A percentile compares a stretch with the other conserved stretches of the same genome.
Evolutionary conservation across 2,797 vertebrate species (phyloP).

Genomic region (Pelobates cultripes): DNA sequence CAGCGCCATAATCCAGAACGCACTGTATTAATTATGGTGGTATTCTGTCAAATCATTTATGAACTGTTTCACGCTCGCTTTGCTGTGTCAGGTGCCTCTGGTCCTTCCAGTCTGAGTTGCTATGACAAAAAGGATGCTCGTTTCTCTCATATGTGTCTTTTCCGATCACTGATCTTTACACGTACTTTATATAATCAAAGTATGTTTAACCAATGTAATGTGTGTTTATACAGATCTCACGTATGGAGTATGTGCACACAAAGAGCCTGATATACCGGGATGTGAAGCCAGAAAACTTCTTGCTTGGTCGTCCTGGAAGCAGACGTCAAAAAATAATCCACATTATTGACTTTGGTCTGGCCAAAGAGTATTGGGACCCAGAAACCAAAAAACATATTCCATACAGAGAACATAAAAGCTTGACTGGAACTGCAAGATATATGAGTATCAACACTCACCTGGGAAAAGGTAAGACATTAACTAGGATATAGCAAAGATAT

Average conservation of each 20-base stretch:
- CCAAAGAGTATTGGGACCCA: slow-evolving; percentile 98
- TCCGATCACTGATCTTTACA: too few species aligned
- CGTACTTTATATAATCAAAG: too few species aligned
- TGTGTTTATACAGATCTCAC: slow-evolving; percentile 79
- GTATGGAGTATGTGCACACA: slow-evolving; percentile 97
- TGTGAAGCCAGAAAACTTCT: slow-evolving; percentile 97
- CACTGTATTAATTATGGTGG: too few species aligned
- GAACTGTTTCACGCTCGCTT: too few species aligned
- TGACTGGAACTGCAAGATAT: slow-evolving; percentile 96
- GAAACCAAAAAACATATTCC: slow-evolving; percentile 99
- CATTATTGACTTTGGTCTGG: slow-evolving; percentile 98
- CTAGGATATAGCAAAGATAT: too few species aligned
- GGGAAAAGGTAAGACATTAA: slow-evolving; percentile 84
- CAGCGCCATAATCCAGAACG: too few species aligned
- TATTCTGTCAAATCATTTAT: too few species aligned
- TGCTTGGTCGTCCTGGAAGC: slow-evolving; percentile 93
- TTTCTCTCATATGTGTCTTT: too few species aligned
- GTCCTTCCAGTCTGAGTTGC: too few species aligned
- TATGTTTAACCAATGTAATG: too few species aligned
- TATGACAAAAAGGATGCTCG: too few species aligned
- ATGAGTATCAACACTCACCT: slow-evolving; percentile 99
- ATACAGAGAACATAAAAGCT: slow-evolving; percentile 98
- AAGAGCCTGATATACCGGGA: slow-evolving; percentile 98
- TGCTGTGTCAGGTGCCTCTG: too few species aligned
- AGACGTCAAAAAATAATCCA: slow-evolving; percentile 96